A percentile compares a stretch with the other conserved stretches of the same genome.
Conservation (phyloP, 2,888 invertebrate genomes). For the Napeogenes inachia region DNA sequence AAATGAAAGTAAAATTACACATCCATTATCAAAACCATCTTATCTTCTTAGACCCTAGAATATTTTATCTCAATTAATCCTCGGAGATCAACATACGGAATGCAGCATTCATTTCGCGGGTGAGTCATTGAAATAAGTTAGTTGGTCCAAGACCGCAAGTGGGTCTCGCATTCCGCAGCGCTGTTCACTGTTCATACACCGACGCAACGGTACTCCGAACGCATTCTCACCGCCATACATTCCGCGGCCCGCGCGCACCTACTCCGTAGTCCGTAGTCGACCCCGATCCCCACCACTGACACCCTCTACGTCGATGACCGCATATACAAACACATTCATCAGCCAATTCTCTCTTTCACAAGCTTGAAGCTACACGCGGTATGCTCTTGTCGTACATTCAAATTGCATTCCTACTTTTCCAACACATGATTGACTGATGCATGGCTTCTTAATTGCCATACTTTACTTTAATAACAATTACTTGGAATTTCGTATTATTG, state of each 20-base stretch:
- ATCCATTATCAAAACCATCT: no score
- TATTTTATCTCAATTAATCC: background rate
- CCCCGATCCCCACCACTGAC: constrained; percentile 48
- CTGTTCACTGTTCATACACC: constrained; percentile 47
- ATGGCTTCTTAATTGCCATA: no score
- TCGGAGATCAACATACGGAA: constrained; percentile 7
- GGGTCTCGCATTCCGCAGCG: constrained; percentile 69
- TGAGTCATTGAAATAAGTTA: constrained; percentile 61
- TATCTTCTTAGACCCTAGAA: no score
- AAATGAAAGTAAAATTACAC: no score
- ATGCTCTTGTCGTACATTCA: constrained; percentile 7
- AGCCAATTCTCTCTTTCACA: constrained; percentile 41
- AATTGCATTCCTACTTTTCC: constrained; percentile 13
- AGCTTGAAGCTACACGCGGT: constrained; percentile 19
- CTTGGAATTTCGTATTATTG: no score
- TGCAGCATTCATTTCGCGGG: constrained; percentile 45
- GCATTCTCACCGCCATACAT: constrained; percentile 73
- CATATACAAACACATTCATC: constrained; percentile 45
- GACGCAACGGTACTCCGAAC: constrained; percentile 72
- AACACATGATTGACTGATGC: background rate
- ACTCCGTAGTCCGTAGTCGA: constrained; percentile 43
- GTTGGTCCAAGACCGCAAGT: constrained; percentile 59
- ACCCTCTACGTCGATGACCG: constrained; percentile 37
- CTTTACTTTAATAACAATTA: no score
- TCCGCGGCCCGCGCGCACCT: constrained; percentile 51